Conservation (phyloP, 2,113 vertebrate genomes). For the Aramus guarauna region DNA sequence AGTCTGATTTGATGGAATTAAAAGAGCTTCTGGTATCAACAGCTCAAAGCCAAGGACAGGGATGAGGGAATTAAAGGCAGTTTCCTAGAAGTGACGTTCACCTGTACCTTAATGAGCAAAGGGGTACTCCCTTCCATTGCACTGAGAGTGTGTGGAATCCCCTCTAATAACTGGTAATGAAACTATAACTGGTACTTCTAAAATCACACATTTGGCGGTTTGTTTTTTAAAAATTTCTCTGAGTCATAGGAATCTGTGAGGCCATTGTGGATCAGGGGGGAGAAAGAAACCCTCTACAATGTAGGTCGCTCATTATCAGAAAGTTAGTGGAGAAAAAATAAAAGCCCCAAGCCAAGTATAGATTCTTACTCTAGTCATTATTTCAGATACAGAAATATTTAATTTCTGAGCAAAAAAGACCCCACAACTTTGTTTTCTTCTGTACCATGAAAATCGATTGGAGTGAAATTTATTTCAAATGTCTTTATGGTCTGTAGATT, state of each 20-base stretch:
- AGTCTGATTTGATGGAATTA: background rate
- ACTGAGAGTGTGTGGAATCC: conserved; percentile 18
- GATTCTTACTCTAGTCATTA: background rate
- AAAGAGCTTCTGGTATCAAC: background rate
- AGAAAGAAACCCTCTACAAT: background rate
- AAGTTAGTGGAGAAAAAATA: background rate
- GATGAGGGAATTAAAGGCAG: background rate
- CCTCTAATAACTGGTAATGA: conserved; percentile 23
- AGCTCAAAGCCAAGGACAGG: background rate
- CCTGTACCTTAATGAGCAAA: background rate
- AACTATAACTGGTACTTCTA: conserved; percentile 35
- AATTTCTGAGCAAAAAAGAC: background rate
- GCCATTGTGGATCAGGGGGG: background rate
- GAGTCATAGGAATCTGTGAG: conserved; percentile 59
- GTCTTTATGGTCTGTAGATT: background rate
- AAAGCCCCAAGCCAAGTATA: background rate
- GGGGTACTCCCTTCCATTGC: background rate
- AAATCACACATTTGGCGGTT: conserved; percentile 55
- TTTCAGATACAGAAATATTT: background rate
- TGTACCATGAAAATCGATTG: background rate
- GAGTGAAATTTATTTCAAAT: background rate
- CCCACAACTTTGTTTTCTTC: background rate
- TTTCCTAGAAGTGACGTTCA: background rate
- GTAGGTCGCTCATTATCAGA: background rate
- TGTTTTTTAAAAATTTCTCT: conserved; percentile 53